Evolutionary conservation across 2,797 vertebrate species (phyloP).

Genomic region (Lemur catta): DNA sequence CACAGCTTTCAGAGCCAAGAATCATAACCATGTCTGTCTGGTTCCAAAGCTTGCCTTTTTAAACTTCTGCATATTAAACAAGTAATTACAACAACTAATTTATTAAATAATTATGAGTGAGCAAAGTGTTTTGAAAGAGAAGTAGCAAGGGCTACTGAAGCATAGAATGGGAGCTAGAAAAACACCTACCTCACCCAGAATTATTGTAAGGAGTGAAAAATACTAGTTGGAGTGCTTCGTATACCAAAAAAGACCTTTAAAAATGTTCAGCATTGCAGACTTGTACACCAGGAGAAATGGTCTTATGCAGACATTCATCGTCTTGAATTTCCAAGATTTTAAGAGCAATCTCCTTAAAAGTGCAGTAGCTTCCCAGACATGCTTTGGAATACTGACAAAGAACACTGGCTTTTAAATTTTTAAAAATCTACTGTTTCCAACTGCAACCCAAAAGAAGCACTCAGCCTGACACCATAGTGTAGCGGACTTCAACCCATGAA

Average conservation of each 20-base stretch:
- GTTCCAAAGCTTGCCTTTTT: constrained; percentile 18
- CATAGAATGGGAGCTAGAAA: constrained; percentile 55
- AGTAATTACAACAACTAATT: constrained; percentile 43
- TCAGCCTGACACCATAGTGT: neutral
- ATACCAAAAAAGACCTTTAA: constrained; percentile 12
- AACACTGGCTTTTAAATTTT: constrained; percentile 20
- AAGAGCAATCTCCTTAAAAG: constrained; percentile 32
- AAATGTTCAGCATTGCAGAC: neutral
- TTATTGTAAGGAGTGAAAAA: constrained; percentile 44
- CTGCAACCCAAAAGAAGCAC: neutral
- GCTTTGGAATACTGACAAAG: constrained; percentile 11
- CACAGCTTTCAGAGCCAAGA: neutral
- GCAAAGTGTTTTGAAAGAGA: constrained; percentile 21
- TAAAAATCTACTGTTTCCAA: constrained; percentile 14
- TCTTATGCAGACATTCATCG: constrained; percentile 11
- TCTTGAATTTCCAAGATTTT: constrained; percentile 51
- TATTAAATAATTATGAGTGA: constrained; percentile 53
- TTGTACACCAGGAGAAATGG: neutral
- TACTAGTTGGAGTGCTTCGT: neutral
- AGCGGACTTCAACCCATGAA: neutral
- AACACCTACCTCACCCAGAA: constrained; percentile 1
- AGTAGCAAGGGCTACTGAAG: constrained; percentile 19
- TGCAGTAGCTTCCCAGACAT: neutral
- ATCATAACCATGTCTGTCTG: neutral
- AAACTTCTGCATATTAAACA: constrained; percentile 24